A percentile compares a stretch with the other conserved stretches of the same genome.
Conservation (phyloP, 2,113 vertebrate species). For the Budorcas taxicolor region DNA sequence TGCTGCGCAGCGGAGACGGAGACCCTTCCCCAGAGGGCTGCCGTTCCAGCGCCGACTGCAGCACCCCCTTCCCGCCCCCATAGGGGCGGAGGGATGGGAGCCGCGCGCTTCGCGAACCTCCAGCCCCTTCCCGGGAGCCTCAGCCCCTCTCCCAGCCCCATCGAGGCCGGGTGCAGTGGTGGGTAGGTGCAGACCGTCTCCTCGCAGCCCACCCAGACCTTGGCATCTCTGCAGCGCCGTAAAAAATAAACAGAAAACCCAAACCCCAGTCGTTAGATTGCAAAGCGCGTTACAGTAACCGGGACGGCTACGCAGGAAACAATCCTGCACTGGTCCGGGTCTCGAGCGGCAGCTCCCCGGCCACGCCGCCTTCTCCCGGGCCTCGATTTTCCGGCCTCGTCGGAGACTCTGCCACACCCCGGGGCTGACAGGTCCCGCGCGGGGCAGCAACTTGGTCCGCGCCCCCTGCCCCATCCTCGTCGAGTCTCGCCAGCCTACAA, state of each 20-base stretch:
- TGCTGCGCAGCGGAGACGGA: conserved; percentile 30
- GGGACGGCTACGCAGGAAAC: conserved; percentile 64
- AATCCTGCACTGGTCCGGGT: conserved; percentile 55
- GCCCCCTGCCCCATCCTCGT: conserved; percentile 13
- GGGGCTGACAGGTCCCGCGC: conserved; percentile 58
- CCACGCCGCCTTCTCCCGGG: conserved; percentile 44
- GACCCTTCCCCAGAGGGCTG: conserved; percentile 52
- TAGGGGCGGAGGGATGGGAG: conserved; percentile 44
- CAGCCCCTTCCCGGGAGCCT: conserved; percentile 46
- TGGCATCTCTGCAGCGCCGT: background rate
- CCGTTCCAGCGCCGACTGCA: background rate
- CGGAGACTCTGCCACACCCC: background rate
- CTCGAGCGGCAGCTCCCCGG: conserved; percentile 52
- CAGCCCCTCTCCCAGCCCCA: background rate
- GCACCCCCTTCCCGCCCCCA: conserved; percentile 51
- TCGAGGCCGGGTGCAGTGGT: background rate
- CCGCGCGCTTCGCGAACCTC: conserved; percentile 38
- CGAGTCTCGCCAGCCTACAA: conserved; percentile 46
- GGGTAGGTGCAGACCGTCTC: background rate
- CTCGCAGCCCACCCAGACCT: background rate
- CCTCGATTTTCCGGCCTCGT: conserved; percentile 21
- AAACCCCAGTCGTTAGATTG: background rate
- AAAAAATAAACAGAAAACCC: background rate
- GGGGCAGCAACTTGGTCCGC: background rate
- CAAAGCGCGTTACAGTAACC: conserved; percentile 51